Base-by-base conservation (phyloP, 35 echinoderm and acorn worm genomes). In the Chiridota heheva region DNA sequence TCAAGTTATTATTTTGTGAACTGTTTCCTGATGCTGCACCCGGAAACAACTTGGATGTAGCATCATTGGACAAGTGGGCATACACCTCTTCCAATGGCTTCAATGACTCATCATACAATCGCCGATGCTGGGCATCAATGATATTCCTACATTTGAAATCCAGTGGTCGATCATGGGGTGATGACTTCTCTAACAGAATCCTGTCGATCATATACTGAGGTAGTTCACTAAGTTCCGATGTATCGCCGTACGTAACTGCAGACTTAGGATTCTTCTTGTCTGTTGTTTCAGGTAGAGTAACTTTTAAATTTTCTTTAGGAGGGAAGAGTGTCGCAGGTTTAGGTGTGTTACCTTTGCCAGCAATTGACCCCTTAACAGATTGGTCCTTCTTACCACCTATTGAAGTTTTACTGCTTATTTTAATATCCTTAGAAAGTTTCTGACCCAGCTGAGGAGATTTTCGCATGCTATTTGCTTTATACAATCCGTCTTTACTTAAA, bases 131-230 rank as follows among this genome's bases (percentile, higher is more conserved):
- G 0, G 84, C 88, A 69, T 97, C 93, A 16, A 97, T 97, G 36
- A 97, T 97, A 42, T 97, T 97, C 64, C 88, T 83, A 48, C 93
- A 97, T 78, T 97, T 97, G 31, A 97, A 97, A 47, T 36, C 65
- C 31, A 97, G 66, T 40, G 93, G 93, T 46, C 93, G 84, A 37
- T 91, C 78, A 40, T 97, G 93, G 31, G 80, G 84, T 3, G 88
- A 91, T 16, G 79, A 81, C 36, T 80, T 85, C 25, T 91, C 78
- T 4, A 87, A 38, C 15, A 91, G 48, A 13, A 91, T 60, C 58
- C 75, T 82, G 45, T 96, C 93, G 26, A 96, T 87, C 36, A 96
- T 46, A 29, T 96, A 90, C 44, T 91, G 74, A 10, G 93, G 83
- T 20, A 84, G 69, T 66, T 96, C 83, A 27, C 81, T n/a, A n/a